A percentile compares a stretch with the other conserved stretches of the same genome.
Conservation (phyloP, 2,888 invertebrate species). For the Hermodice carunculata region DNA sequence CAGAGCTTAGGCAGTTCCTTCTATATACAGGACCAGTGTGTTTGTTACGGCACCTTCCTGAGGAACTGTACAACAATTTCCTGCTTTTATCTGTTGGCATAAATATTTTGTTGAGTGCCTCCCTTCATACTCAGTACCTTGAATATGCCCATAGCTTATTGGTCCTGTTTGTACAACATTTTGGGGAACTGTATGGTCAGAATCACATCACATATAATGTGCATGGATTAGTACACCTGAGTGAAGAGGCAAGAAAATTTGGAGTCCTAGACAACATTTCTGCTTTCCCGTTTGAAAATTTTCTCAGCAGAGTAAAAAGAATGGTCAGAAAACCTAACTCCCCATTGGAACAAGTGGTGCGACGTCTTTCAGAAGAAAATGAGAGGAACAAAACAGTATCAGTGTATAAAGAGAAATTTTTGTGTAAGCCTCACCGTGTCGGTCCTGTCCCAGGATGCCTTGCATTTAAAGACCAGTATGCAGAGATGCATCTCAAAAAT, state of each 20-base stretch:
- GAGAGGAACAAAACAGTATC: no score
- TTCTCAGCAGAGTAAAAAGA: conserved; percentile 21
- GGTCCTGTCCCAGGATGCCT: no score
- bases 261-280: conserved; percentile 24
- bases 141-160: conserved; percentile 31
- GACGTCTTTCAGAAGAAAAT: no score
- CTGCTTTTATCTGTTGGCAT: conserved; percentile 42
- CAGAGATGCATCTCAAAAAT: no score
- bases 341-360: no score
- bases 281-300: conserved; percentile 31
- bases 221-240: conserved; percentile 23
- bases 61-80: conserved; percentile 42
- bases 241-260: conserved; percentile 16
- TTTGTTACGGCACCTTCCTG: conserved; percentile 30
- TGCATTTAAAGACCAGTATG: no score
- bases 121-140: neutral
- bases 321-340: no score
- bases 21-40: conserved; percentile 50
- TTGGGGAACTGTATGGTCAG: conserved; percentile 16
- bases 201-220: conserved; percentile 28
- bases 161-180: conserved; percentile 7
- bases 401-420: no score
- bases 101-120: conserved; percentile 34
- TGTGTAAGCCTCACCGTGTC: no score
- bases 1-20: conserved; percentile 50